A percentile compares a stretch with the other conserved stretches of the same genome.
Conservation (phyloP, 2,888 invertebrate species). For the Erebia ligea region DNA sequence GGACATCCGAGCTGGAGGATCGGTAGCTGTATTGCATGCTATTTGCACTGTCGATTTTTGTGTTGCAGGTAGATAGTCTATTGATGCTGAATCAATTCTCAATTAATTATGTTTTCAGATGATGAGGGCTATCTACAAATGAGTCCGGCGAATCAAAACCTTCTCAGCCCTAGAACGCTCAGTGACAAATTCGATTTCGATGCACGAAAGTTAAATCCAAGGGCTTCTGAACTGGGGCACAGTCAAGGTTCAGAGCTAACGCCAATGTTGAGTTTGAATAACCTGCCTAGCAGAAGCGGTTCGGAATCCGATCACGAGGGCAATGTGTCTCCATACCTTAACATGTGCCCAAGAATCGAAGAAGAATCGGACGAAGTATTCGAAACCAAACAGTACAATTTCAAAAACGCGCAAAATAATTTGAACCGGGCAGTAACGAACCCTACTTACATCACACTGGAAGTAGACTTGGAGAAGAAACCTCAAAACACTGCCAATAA, state of each 20-base stretch:
- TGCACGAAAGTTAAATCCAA: slow-evolving; percentile 58
- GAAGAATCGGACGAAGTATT: slow-evolving; percentile 76
- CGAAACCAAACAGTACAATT: slow-evolving; percentile 60
- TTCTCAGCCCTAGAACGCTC: slow-evolving; percentile 82
- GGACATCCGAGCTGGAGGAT: not conserved
- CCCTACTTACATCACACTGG: slow-evolving; percentile 72
- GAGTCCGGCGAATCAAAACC: slow-evolving; percentile 75
- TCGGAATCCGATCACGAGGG: slow-evolving; percentile 72
- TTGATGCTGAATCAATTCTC: not conserved
- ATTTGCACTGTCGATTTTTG: not conserved
- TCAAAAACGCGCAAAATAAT: slow-evolving; percentile 59
- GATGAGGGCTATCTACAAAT: slow-evolving; percentile 85
- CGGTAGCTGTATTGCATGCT: slow-evolving; percentile 7
- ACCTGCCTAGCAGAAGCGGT: slow-evolving; percentile 64
- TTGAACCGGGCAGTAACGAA: slow-evolving; percentile 64
- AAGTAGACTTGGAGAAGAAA: slow-evolving; percentile 66
- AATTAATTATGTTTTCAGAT: slow-evolving; percentile 54
- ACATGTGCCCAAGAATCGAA: slow-evolving; percentile 65
- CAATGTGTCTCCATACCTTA: slow-evolving; percentile 59
- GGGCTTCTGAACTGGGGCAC: slow-evolving; percentile 52
- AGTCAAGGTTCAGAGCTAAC: slow-evolving; percentile 72
- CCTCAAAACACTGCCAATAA: slow-evolving; percentile 62
- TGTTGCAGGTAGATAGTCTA: not conserved
- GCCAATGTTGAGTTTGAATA: slow-evolving; percentile 80
- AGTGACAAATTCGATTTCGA: slow-evolving; percentile 81